Base-by-base conservation (phyloP, 2,113 vertebrate species). In the Sander lucioperca region DNA sequence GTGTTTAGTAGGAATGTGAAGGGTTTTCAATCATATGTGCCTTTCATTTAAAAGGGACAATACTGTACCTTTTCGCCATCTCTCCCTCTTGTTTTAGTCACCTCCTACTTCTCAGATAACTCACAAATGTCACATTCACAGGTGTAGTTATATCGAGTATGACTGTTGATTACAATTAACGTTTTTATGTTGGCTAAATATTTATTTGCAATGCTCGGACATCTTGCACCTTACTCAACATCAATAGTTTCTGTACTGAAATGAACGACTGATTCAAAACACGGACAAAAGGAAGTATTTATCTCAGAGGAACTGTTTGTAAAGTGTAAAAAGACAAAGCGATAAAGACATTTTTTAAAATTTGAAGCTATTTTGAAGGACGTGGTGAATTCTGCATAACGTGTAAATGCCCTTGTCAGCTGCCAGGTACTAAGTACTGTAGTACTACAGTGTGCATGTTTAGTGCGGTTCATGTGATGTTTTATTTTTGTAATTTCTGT, bases 331-430 rank as follows among this genome's bases (percentile, higher is more conserved):
- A 93, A 92, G 91, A 92, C 79, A 92, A 86, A 89, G 94, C 82
- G 82, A 77, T 51, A 88, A 93, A 91, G 57, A 76, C 54, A 7
- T 78, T 85, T 80, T 80, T 51, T 59, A 2, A 77, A 88, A 71
- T 73, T 67, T 82, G 79, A 89, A 91, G 94, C 89, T 88, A 91
- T 95, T 93, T 95, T 95, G 93, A 92, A 86, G 86, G 83, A 90
- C 77, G 70, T 79, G 88, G 27, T 88, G 86, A 89, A 83, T 89
- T 90, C 90, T 95, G 94, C 94, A 94, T 51, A 84, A 94, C 92
- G 91, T 96, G 92, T 96, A 96, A 94, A 96, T 94, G 94, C 95
- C 91, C 91, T 92, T 43, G 10, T 85, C 83, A 90, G 86, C 91
- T 91, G 91, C 79, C 85, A 78, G 82, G 77, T 89, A 82, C 81